Evolutionary conservation across 2,888 invertebrate species (phyloP), one percentile per base, ranked within the genome.

Genomic region (Fragum sueziense): DNA sequence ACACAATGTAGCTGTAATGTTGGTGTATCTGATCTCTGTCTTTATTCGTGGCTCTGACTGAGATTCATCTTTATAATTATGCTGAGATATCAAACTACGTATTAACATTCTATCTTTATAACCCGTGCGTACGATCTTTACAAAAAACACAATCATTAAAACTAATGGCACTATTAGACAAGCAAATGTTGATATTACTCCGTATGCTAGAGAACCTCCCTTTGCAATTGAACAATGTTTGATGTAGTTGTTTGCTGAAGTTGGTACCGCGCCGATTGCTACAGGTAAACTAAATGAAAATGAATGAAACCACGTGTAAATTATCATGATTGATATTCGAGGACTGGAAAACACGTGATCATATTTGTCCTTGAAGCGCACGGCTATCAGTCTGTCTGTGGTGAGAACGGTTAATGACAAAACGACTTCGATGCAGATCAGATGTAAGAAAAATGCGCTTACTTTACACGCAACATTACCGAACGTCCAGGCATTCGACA

Each of bases 291-390:
- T 87, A 72, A 92, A 90, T 25, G 86, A 84, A 7, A 89, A 29
- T 2, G 90, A 82, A 34, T 91, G 90, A 1, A 90, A 25, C 92
- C 92, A 92, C 1, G 88, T 86, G 74, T 84, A 88, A 0, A 76
- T 59, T 6, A 91, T 83, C 33, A 90, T 37, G 1, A 88, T 68
- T 7, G 78, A 72, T 2, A 88, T 82, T 59, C 88, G 76, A 11
- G 78, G 76, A 0, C 80, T 76, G 4, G 85, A 88, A 34, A 90
- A 67, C 47, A 88, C 78, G 9, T 80, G 67, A 4, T 83, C 82
- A 70, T 90, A 89, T 57, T 82, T 86, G 1, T 73, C 80, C n/a
- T 87, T 82, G 54, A 82, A 81, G 25, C 77, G 80, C 25, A 91
- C 86, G 20, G 90, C 89, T n/a, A 90, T 75, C 77, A 89, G 85